phyloP scores from a whole-genome alignment of 2,113 vertebrate genomes.

The Oxyruncus cristatus region DNA sequence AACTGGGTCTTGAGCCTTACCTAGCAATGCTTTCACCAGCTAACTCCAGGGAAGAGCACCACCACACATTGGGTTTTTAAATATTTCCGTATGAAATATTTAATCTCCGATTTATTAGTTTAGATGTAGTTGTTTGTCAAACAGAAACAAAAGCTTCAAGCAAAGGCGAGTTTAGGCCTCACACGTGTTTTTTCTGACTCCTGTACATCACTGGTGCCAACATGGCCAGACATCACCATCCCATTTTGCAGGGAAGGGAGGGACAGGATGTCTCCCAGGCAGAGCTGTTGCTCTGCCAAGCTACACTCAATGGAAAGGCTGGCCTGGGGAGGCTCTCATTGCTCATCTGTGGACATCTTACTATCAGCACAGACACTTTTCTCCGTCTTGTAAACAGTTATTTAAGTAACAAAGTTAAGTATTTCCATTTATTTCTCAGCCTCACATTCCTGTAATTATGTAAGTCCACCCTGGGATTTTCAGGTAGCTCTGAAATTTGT shows the following conservation, averaged over 20 bases:
- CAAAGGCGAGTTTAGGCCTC: neutral
- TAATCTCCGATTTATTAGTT: neutral
- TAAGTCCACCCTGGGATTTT: neutral
- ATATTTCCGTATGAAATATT: neutral
- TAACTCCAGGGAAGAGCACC: neutral
- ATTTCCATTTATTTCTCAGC: neutral
- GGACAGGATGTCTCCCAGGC: neutral
- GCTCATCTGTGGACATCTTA: neutral
- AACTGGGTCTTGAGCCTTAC: neutral
- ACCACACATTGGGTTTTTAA: neutral
- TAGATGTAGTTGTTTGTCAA: neutral
- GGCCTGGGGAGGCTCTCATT: neutral
- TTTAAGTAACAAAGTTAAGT: neutral
- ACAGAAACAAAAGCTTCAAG: neutral
- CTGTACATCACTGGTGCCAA: neutral
- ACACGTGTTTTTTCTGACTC: neutral
- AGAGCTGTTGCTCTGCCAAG: neutral
- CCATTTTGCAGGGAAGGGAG: neutral
- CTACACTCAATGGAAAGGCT: neutral
- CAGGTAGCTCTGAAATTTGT: neutral
- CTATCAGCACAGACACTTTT: neutral
- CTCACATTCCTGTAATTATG: neutral
- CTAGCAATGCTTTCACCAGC: neutral
- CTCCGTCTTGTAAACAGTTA: neutral
- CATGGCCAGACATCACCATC: neutral